Evolutionary conservation across 2,888 invertebrate species (phyloP).

Genomic region (Cyclophora punctaria): DNA sequence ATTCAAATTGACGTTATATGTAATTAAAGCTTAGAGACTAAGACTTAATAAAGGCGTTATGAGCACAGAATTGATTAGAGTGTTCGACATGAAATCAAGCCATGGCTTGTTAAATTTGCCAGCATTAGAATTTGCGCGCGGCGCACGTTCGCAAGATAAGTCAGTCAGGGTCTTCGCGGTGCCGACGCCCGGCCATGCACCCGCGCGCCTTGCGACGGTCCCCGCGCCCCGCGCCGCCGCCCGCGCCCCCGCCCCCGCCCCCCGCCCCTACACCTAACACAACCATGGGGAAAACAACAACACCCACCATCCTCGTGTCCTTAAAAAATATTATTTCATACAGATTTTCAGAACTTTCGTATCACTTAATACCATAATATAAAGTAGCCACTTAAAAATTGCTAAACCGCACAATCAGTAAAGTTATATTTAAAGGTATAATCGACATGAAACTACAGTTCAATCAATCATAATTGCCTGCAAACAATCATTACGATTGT

Average conservation of each 20-base stretch:
- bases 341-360: slow-evolving; percentile 32
- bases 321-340: slow-evolving; percentile 28
- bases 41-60: too few species aligned
- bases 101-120: slow-evolving; percentile 57
- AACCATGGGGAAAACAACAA: slow-evolving; percentile 51
- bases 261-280: slow-evolving; percentile 21
- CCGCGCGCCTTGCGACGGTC: slow-evolving; percentile 56
- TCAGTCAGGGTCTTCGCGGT: slow-evolving; percentile 74
- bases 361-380: slow-evolving; percentile 2
- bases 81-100: slow-evolving; percentile 33
- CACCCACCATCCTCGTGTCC: slow-evolving; percentile 44
- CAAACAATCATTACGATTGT: too few species aligned
- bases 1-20: too few species aligned
- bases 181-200: slow-evolving; percentile 74
- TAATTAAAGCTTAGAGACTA: too few species aligned
- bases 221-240: slow-evolving; percentile 24
- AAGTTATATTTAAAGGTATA: too few species aligned
- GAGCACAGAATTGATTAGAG: background rate
- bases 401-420: too few species aligned
- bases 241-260: slow-evolving; percentile 14
- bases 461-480: too few species aligned
- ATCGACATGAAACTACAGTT: too few species aligned
- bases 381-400: too few species aligned
- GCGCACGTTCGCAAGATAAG: slow-evolving; percentile 72
- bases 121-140: slow-evolving; percentile 71